phyloP scores from a whole-genome alignment of 2,888 invertebrate genomes.

The Suillia variegata region DNA sequence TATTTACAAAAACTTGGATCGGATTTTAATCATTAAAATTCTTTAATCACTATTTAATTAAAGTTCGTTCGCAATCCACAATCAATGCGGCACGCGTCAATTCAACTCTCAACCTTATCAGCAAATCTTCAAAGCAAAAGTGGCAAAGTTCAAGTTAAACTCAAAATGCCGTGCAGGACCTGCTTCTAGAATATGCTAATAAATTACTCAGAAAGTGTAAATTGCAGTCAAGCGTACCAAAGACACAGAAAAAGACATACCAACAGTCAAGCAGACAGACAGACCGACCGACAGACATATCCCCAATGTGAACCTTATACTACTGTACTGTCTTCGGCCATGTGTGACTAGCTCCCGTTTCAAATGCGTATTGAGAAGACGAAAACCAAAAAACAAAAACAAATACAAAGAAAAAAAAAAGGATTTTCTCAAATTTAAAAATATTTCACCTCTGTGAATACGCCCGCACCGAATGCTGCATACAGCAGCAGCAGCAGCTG shows the following conservation, averaged over 20 bases:
- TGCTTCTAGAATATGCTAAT: constrained; percentile 31
- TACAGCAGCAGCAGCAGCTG: constrained; percentile 25
- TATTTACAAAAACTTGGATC: no score
- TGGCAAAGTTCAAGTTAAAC: no score
- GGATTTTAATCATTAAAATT: no score
- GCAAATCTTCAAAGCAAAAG: neutral
- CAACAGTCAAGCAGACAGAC: no score
- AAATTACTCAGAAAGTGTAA: constrained; percentile 30
- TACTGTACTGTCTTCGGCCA: neutral
- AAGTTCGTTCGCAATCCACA: no score
- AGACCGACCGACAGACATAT: no score
- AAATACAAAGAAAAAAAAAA: constrained; percentile 11
- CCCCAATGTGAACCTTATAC: constrained; percentile 6
- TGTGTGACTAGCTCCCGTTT: no score
- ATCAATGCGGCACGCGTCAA: neutral
- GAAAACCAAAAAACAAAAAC: constrained; percentile 21
- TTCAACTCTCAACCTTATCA: neutral
- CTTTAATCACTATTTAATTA: no score
- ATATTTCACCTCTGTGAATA: constrained; percentile 24
- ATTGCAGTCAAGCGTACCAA: constrained; percentile 29
- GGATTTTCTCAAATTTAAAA: constrained; percentile 11
- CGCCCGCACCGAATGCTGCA: constrained; percentile 9
- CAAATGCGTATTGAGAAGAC: neutral
- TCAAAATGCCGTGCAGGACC: no score
- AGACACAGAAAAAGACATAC: no score